A percentile compares a stretch with the other conserved stretches of the same genome.
Conservation (phyloP, 2,888 invertebrate species). For the Sericinus montela region DNA sequence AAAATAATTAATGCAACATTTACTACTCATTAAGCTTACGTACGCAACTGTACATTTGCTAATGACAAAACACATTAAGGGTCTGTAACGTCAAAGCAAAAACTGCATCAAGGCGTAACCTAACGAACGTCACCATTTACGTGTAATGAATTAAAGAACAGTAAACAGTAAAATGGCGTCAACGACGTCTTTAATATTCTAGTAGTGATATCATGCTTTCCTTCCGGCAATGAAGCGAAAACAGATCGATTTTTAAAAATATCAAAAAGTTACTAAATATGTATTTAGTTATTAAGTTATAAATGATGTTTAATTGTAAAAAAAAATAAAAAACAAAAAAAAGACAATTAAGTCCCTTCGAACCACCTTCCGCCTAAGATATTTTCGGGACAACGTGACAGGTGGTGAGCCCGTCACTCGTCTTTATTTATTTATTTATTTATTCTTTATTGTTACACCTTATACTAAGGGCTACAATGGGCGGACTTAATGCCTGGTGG, state of each 20-base stretch:
- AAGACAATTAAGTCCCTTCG: no score
- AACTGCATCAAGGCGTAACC: constrained; percentile 15
- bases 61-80: constrained; percentile 18
- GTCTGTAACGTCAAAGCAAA: constrained; percentile 11
- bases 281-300: no score
- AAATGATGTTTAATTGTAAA: no score
- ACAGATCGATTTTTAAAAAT: constrained; percentile 21
- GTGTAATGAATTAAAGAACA: constrained; percentile 19
- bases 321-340: no score
- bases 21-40: constrained; percentile 17
- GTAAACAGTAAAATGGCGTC: constrained; percentile 17
- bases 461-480: no score
- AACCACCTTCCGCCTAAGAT: no score
- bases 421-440: no score
- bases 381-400: no score
- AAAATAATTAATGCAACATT: constrained; percentile 6
- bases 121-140: constrained; percentile 4
- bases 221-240: constrained; percentile 27
- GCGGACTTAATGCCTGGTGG: no score
- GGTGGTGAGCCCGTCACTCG: no score
- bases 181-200: constrained; percentile 18
- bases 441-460: no score
- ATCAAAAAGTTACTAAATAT: no score
- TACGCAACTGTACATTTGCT: constrained; percentile 13
- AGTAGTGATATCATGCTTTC: constrained; percentile 20